Conservation (phyloP, 2,113 vertebrate genomes). For the Tychaedon coryphoeus region DNA sequence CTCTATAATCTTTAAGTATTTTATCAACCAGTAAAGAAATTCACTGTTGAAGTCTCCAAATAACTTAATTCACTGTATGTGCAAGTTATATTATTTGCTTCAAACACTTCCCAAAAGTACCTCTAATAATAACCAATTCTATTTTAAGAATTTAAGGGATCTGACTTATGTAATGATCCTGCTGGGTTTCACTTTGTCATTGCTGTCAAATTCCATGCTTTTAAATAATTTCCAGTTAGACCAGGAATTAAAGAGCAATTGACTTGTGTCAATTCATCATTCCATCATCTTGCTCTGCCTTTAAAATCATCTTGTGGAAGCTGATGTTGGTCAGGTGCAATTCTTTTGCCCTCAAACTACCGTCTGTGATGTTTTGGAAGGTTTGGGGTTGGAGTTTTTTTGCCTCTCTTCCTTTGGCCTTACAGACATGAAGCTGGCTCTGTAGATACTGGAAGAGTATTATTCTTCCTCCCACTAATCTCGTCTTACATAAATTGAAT, state of each 20-base stretch:
- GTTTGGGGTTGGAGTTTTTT: not conserved
- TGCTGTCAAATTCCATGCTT: not conserved
- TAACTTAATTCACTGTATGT: not conserved
- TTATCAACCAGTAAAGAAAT: not conserved
- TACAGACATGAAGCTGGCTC: not conserved
- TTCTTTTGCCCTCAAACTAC: not conserved
- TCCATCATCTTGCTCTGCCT: not conserved
- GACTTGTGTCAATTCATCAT: not conserved
- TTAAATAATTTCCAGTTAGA: not conserved
- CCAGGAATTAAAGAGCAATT: not conserved
- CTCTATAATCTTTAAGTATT: not conserved
- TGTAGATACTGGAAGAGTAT: not conserved
- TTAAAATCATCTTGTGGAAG: not conserved
- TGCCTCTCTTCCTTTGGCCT: not conserved
- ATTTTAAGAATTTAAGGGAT: not conserved
- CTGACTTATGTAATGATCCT: not conserved
- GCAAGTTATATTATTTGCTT: not conserved
- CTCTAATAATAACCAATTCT: not conserved
- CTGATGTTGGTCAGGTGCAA: not conserved
- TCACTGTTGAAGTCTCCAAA: not conserved
- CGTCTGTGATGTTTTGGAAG: not conserved
- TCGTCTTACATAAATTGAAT: not conserved
- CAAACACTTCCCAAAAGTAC: conserved; percentile 10
- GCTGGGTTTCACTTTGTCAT: not conserved
- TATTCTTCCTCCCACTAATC: not conserved